These are phyloP conservation scores for Semaprochilodus insignis DNA, from an alignment of 2,797 vertebrate genomes.

Conservation along the genomic window DNA sequence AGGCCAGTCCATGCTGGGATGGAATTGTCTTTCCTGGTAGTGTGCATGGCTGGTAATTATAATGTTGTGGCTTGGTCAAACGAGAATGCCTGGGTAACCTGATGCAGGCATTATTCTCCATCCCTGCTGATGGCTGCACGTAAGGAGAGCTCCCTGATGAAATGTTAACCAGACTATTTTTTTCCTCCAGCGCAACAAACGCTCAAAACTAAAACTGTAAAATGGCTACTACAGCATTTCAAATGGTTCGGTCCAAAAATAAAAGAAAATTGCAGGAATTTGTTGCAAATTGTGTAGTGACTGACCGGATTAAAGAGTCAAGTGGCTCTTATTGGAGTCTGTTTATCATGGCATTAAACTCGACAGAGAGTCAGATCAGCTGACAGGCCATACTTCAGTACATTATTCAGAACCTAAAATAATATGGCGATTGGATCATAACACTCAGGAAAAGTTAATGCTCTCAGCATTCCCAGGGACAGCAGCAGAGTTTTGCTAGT, in stretches of 20 bases:
- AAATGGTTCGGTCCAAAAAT: not conserved
- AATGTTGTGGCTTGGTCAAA: conserved; percentile 70
- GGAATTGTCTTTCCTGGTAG: conserved; percentile 65
- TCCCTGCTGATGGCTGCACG: conserved; percentile 72
- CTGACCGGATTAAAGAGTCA: not conserved
- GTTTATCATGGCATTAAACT: too few relatives aligned
- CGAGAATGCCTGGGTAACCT: conserved; percentile 75
- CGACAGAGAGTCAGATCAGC: too few relatives aligned
- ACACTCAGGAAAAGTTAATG: too few relatives aligned
- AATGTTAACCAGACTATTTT: conserved; percentile 66
- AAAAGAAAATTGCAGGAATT: not conserved
- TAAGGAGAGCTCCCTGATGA: conserved; percentile 76
- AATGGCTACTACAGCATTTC: conserved; percentile 23
- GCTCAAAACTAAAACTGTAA: conserved; percentile 74
- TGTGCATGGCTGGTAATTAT: conserved; percentile 68
- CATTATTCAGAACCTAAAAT: too few relatives aligned
- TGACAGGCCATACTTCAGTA: too few relatives aligned
- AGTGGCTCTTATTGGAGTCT: too few relatives aligned
- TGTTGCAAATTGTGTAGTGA: too few relatives aligned
- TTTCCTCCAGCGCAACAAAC: conserved; percentile 40
- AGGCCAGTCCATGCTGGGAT: conserved; percentile 56
- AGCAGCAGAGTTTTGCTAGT: too few relatives aligned
- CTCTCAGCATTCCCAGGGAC: too few relatives aligned
- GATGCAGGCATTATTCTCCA: conserved; percentile 74
- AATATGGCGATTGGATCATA: too few relatives aligned